Percentiles rank a stretch among this genome's conserved stretches.
These are phyloP conservation scores for Promerops cafer DNA, from an alignment of 2,113 vertebrate species.

Conservation along the genomic window DNA sequence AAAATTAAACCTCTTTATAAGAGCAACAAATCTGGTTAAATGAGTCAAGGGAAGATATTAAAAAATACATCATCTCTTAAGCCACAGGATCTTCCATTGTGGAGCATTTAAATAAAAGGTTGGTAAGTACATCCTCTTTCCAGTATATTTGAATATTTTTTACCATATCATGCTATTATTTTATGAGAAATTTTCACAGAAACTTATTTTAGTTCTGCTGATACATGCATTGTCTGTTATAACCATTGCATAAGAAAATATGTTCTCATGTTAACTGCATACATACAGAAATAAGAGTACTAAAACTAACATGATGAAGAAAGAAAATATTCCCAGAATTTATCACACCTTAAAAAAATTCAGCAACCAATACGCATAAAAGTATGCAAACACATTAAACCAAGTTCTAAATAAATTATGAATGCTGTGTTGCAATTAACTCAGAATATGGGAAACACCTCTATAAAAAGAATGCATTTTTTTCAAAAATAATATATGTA, in stretches of 20 bases:
- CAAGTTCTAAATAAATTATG: neutral
- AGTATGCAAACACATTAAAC: neutral
- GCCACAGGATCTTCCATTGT: neutral
- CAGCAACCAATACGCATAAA: neutral
- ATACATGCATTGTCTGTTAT: neutral
- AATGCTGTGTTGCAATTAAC: neutral
- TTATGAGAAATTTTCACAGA: neutral
- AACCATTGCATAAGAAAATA: neutral
- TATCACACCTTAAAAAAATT: neutral
- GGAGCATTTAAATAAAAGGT: neutral
- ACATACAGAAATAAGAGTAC: neutral
- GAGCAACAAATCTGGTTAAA: neutral
- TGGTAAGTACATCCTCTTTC: neutral
- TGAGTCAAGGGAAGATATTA: neutral
- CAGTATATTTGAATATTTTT: neutral
- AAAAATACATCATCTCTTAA: neutral
- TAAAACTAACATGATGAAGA: neutral
- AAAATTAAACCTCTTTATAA: neutral
- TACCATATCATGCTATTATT: neutral
- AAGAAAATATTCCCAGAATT: neutral
- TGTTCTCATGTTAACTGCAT: neutral
- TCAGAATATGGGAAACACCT: conserved; percentile 32
- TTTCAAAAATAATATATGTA: neutral
- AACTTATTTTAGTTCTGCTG: neutral
- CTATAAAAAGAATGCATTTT: neutral